Conservation (phyloP, 2,113 vertebrate species). For the Elephas maximus region DNA sequence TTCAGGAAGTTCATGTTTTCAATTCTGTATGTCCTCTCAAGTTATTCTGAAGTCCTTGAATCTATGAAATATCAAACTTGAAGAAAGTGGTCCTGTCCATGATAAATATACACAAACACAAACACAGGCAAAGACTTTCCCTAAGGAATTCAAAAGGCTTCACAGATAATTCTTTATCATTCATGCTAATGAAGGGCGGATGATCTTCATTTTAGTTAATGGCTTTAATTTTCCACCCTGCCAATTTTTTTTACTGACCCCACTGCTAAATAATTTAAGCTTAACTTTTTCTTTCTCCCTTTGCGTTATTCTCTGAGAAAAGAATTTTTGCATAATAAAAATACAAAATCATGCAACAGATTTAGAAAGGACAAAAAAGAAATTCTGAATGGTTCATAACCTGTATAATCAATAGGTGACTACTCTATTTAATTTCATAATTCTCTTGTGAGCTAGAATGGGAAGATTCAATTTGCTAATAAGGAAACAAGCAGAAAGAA, state of each 20-base stretch:
- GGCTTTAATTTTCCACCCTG: slow-evolving; percentile 69
- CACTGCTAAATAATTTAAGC: slow-evolving; percentile 64
- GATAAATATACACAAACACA: neutral
- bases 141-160: slow-evolving; percentile 66
- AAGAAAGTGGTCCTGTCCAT: slow-evolving; percentile 43
- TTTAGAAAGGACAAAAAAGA: slow-evolving; percentile 63
- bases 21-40: slow-evolving; percentile 34
- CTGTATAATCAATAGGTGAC: slow-evolving; percentile 74
- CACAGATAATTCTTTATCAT: slow-evolving; percentile 65
- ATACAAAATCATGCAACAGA: slow-evolving; percentile 48
- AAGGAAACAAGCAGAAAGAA: slow-evolving; percentile 74
- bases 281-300: slow-evolving; percentile 31
- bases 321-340: slow-evolving; percentile 66
- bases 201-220: slow-evolving; percentile 77
- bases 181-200: slow-evolving; percentile 66
- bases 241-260: slow-evolving; percentile 68
- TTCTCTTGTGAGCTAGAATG: slow-evolving; percentile 72
- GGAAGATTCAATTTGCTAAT: slow-evolving; percentile 78
- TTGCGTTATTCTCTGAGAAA: slow-evolving; percentile 36
- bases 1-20: slow-evolving; percentile 64
- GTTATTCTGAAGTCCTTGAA: slow-evolving; percentile 54
- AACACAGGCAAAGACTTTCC: slow-evolving; percentile 33
- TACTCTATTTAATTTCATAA: slow-evolving; percentile 78
- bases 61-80: slow-evolving; percentile 51
- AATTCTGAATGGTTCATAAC: slow-evolving; percentile 72